phyloP scores from a whole-genome alignment of 2,888 invertebrate genomes.

The Ctena decussata region DNA sequence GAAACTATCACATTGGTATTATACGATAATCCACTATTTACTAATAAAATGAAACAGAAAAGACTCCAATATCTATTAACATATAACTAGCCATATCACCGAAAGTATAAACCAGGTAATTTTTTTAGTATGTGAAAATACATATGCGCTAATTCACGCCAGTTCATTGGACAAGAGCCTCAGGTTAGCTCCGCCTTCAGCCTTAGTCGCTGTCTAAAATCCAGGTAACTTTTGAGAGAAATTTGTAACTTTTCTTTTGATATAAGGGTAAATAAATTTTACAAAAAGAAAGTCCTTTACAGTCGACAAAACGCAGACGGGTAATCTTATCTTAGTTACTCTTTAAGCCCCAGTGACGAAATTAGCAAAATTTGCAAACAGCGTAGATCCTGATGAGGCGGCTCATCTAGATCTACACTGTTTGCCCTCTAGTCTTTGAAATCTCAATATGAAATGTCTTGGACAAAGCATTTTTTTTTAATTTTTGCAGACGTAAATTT shows the following conservation, averaged over 20 bases:
- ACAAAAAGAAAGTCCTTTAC: neutral
- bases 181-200: constrained; percentile 2
- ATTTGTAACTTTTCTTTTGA: constrained; percentile 3
- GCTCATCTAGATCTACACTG: too few species aligned
- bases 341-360: too few species aligned
- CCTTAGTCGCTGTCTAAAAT: neutral
- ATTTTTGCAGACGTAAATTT: too few species aligned
- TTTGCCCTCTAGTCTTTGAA: too few species aligned
- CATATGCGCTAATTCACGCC: neutral
- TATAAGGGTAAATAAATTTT: constrained; percentile 2
- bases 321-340: constrained; percentile 4
- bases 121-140: constrained; percentile 7
- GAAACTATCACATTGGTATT: constrained; percentile 6
- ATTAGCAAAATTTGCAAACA: too few species aligned
- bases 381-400: too few species aligned
- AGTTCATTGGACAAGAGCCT: neutral
- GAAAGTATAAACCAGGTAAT: neutral
- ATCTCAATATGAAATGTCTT: too few species aligned
- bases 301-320: neutral
- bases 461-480: too few species aligned
- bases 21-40: constrained; percentile 3
- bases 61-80: neutral
- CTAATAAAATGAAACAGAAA: constrained; percentile 1
- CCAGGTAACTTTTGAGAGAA: neutral
- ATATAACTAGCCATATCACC: neutral